These are phyloP conservation scores for Mus spicilegus DNA, from an alignment of 2,113 vertebrate genomes.

Conservation along the genomic window DNA sequence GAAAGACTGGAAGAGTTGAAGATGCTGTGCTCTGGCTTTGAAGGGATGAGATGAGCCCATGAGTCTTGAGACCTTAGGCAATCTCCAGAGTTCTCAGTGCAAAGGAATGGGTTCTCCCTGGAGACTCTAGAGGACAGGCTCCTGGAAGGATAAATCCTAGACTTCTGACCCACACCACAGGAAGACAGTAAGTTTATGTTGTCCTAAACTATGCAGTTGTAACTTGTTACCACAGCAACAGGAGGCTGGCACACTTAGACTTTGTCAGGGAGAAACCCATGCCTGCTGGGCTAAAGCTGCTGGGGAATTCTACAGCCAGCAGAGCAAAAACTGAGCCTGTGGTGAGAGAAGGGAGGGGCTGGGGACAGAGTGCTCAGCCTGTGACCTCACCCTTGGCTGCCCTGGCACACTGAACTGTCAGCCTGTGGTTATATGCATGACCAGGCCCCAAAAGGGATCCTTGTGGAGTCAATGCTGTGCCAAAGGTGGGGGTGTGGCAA, in stretches of 20 bases:
- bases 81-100: neutral
- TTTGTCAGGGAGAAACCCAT: neutral
- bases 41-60: neutral
- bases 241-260: neutral
- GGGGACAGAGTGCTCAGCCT: conserved; percentile 45
- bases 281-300: neutral
- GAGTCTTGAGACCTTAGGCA: neutral
- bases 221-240: conserved; percentile 33
- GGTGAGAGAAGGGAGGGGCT: conserved; percentile 13
- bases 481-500: conserved; percentile 63
- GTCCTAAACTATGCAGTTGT: neutral
- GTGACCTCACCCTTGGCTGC: conserved; percentile 76
- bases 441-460: conserved; percentile 76
- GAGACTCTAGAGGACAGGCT: neutral
- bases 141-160: neutral
- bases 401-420: conserved; percentile 75
- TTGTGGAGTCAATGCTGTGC: conserved; percentile 56
- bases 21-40: neutral
- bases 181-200: neutral
- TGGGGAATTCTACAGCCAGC: neutral
- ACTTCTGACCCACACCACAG: neutral
- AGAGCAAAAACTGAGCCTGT: neutral
- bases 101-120: neutral
- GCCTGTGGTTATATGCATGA: conserved; percentile 73
- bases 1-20: neutral